These are phyloP conservation scores for Basileuterus tristriatus DNA, from an alignment of 2,797 vertebrate species.

Conservation along the genomic window DNA sequence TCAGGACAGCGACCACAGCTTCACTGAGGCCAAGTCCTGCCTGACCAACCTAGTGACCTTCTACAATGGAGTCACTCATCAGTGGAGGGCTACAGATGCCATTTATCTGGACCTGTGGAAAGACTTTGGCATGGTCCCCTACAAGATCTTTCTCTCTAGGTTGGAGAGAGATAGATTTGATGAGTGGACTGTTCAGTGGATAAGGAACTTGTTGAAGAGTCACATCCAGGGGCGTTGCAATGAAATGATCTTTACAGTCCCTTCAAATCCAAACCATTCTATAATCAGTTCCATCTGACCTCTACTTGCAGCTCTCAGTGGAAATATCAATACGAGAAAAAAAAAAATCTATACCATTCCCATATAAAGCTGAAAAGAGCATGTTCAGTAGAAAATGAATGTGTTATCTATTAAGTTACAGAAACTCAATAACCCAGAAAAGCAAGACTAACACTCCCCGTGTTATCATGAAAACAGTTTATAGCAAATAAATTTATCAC, in stretches of 20 bases:
- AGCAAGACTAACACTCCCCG: background rate
- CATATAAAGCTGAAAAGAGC: background rate
- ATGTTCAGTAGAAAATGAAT: background rate
- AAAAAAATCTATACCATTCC: background rate
- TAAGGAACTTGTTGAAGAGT: background rate
- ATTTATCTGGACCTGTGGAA: background rate
- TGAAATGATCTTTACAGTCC: background rate
- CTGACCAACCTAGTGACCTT: background rate
- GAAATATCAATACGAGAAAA: background rate
- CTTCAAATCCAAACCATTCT: background rate
- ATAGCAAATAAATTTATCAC: background rate
- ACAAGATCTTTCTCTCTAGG: accelerated
- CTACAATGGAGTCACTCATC: background rate
- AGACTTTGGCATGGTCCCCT: background rate
- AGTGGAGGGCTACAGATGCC: background rate
- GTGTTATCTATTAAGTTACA: background rate
- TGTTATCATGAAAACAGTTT: background rate
- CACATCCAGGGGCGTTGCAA: background rate
- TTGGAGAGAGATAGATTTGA: accelerated
- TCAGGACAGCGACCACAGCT: background rate
- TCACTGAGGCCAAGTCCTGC: background rate
- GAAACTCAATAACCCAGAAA: background rate
- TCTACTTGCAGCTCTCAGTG: background rate
- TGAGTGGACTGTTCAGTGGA: background rate
- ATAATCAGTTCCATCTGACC: background rate